phyloP scores from a whole-genome alignment of 2,888 invertebrate genomes.

The Arge pagana region DNA sequence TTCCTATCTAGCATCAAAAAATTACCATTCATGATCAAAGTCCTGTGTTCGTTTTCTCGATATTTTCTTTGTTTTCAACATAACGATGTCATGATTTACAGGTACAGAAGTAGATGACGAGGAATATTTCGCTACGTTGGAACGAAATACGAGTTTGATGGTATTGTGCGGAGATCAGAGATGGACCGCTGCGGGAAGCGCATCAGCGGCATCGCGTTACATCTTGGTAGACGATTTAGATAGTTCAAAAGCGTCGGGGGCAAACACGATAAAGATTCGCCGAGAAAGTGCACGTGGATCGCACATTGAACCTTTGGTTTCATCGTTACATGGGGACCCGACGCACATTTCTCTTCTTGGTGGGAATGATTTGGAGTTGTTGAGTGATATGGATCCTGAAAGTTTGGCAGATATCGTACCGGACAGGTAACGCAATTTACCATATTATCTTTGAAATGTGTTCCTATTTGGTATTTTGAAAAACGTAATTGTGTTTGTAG shows the following conservation, averaged over 20 bases:
- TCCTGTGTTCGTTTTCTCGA: too few species aligned
- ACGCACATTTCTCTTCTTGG: constrained; percentile 84
- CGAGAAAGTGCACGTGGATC: constrained; percentile 35
- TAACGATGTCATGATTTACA: constrained; percentile 29
- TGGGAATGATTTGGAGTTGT: constrained; percentile 80
- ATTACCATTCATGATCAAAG: too few species aligned
- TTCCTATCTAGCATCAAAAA: too few species aligned
- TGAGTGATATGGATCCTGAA: constrained; percentile 90
- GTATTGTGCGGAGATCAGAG: constrained; percentile 76
- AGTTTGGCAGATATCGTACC: constrained; percentile 81
- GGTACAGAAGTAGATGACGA: constrained; percentile 94
- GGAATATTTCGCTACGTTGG: constrained; percentile 90
- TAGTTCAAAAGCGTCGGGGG: constrained; percentile 42
- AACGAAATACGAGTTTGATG: constrained; percentile 85
- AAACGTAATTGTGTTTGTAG: constrained; percentile 38
- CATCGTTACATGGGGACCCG: constrained; percentile 63
- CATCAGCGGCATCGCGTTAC: constrained; percentile 47
- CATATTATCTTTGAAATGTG: background rate
- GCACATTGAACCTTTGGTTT: constrained; percentile 48
- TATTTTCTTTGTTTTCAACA: too few species aligned
- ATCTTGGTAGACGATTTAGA: constrained; percentile 49
- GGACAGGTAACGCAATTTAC: constrained; percentile 60
- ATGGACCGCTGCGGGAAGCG: constrained; percentile 64
- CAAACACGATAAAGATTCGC: constrained; percentile 38
- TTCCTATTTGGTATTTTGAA: background rate